Evolutionary conservation across 2,797 vertebrate genomes (phyloP).

Genomic region (Onychomys leucogaster): DNA sequence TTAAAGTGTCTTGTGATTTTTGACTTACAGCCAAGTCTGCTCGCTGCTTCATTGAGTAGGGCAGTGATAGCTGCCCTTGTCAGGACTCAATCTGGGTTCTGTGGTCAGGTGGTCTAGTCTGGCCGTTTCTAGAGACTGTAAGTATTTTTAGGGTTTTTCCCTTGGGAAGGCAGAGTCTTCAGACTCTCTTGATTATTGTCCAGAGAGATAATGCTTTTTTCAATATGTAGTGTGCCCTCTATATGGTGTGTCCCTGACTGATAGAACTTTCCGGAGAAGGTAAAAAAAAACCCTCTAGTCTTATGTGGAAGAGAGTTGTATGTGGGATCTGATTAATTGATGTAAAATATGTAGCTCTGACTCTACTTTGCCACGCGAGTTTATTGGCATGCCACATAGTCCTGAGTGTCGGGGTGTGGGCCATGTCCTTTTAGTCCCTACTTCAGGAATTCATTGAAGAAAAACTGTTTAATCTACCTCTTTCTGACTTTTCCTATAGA

Average conservation of each 20-base stretch:
- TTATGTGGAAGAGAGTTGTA: neutral
- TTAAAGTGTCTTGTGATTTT: slow-evolving; percentile 35
- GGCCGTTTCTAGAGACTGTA: neutral
- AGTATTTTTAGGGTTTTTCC: neutral
- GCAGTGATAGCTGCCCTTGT: neutral
- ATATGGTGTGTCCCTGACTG: neutral
- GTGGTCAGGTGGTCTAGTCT: neutral
- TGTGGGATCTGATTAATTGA: neutral
- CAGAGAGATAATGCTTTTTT: neutral
- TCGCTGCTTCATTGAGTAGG: neutral
- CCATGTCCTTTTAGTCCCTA: neutral
- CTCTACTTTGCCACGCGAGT: neutral
- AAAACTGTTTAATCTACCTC: neutral
- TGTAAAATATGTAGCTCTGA: neutral
- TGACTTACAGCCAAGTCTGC: neutral
- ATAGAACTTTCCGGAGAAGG: slow-evolving; percentile 5
- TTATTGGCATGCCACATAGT: neutral
- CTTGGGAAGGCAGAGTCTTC: neutral
- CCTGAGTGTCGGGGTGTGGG: neutral
- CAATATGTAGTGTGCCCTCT: neutral
- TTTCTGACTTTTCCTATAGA: neutral
- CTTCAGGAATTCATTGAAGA: neutral
- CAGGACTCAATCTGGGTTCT: neutral
- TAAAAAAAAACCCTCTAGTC: neutral
- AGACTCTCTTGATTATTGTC: neutral